These are phyloP conservation scores for Myzus persicae DNA, from an alignment of 1,140 invertebrate species.

Conservation along the genomic window DNA sequence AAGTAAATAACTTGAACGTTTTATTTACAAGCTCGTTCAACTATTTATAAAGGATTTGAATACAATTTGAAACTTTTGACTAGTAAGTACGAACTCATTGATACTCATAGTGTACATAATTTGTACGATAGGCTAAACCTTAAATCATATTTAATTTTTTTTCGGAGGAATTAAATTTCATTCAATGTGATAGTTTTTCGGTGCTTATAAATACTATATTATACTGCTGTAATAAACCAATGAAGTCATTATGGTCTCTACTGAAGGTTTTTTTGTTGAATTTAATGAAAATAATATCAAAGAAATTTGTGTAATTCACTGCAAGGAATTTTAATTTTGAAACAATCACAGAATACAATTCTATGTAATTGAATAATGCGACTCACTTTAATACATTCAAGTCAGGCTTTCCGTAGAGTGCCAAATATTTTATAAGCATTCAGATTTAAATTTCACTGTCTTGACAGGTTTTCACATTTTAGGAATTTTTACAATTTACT, in stretches of 20 bases:
- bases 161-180: neutral
- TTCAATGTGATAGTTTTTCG: neutral
- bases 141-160: neutral
- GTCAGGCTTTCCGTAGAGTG: neutral
- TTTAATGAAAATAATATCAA: neutral
- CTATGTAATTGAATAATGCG: neutral
- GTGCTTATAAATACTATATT: neutral
- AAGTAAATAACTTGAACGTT: neutral
- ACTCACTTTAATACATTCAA: neutral
- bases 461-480: neutral
- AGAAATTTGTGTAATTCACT: neutral
- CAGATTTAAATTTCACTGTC: neutral
- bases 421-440: neutral
- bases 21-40: neutral
- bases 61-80: neutral
- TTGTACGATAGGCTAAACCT: neutral
- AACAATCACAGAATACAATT: neutral
- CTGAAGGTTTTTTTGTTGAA: neutral
- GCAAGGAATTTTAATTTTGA: neutral
- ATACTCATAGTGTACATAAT: neutral
- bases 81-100: neutral
- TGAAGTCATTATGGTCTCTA: neutral
- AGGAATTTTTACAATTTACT: neutral
- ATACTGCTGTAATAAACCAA: neutral
- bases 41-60: constrained; percentile 4